These are phyloP conservation scores for Zophobas morio DNA, from an alignment of 1,140 invertebrate species.

Conservation along the genomic window DNA sequence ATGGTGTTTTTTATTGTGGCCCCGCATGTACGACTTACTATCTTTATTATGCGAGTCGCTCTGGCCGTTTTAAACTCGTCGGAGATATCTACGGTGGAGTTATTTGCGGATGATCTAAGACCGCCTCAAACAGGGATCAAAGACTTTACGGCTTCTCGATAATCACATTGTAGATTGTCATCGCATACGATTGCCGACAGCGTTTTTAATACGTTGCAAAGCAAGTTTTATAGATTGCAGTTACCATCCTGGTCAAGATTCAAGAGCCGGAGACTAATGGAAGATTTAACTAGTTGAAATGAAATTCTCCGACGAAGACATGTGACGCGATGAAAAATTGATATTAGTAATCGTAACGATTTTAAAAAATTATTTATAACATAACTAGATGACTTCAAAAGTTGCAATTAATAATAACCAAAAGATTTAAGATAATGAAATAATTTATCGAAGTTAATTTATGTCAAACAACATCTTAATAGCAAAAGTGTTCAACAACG, in stretches of 20 bases:
- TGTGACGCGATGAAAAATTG: not conserved
- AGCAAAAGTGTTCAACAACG: no score
- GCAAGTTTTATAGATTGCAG: constrained; percentile 23
- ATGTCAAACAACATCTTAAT: no score
- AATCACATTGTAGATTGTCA: constrained; percentile 50
- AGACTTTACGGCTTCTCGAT: constrained; percentile 31
- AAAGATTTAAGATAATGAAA: no score
- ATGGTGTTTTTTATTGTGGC: no score
- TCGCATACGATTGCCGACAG: constrained; percentile 43
- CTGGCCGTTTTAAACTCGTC: not conserved
- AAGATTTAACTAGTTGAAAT: not conserved
- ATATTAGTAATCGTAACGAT: not conserved
- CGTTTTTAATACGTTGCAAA: constrained; percentile 33
- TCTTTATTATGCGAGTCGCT: no score
- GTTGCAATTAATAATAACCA: no score
- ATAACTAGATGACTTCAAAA: no score
- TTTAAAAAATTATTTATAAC: no score
- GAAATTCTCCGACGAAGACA: not conserved
- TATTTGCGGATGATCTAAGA: constrained; percentile 37
- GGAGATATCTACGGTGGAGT: not conserved
- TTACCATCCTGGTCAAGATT: not conserved
- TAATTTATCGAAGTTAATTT: no score
- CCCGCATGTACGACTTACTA: no score
- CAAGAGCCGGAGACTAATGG: not conserved
- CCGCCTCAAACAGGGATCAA: constrained; percentile 21